Evolutionary conservation across 2,888 invertebrate species (phyloP).

Genomic region (Drosophila atroscutellata): DNA sequence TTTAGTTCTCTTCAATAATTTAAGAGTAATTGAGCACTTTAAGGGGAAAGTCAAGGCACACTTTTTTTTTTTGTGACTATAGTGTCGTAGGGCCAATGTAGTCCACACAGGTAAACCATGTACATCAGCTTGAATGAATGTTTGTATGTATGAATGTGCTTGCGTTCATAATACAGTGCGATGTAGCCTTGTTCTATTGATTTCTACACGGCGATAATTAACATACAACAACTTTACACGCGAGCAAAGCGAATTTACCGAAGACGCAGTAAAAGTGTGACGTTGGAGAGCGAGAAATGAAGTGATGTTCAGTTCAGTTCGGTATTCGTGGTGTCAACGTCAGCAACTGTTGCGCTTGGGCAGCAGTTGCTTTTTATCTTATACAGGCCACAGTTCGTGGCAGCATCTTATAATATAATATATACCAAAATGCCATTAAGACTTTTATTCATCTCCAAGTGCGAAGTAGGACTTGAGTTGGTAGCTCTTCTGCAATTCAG

Average conservation of each 20-base stretch:
- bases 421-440: not conserved
- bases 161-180: conserved; percentile 34
- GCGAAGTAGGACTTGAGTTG: not conserved
- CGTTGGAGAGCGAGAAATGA: conserved; percentile 39
- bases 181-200: conserved; percentile 59
- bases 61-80: not conserved
- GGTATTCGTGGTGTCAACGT: conserved; percentile 13
- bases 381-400: not conserved
- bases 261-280: conserved; percentile 66
- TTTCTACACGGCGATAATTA: conserved; percentile 62
- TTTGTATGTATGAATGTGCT: not conserved
- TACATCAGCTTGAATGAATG: not conserved
- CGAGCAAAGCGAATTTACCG: conserved; percentile 28
- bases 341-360: conserved; percentile 60
- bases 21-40: conserved; percentile 48
- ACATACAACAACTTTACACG: conserved; percentile 53
- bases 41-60: conserved; percentile 47
- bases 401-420: not conserved
- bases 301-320: not conserved
- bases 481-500: not conserved
- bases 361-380: not conserved
- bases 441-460: not conserved
- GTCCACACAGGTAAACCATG: not conserved
- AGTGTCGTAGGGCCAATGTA: not conserved
- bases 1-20: conserved; percentile 34